Base-by-base conservation (phyloP, 2,888 invertebrate genomes). In the Synanthedon tipuliformis region DNA sequence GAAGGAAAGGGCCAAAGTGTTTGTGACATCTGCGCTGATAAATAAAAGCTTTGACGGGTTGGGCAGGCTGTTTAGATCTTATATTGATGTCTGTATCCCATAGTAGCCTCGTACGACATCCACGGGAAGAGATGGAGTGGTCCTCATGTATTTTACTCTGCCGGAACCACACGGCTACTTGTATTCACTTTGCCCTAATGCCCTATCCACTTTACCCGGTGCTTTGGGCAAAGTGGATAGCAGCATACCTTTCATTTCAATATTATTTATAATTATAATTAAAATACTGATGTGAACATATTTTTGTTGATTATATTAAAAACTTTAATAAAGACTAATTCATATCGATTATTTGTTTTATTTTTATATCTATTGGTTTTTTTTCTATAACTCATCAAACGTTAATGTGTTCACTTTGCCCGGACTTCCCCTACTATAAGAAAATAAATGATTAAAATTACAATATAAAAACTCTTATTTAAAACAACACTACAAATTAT, bases 271-370 rank as follows among this genome's bases (percentile, higher is more conserved):
- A 51, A 40, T 51, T 41, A 40, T 40, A 41, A 51, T 34, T 40
- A 51, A 51, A 40, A 15, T 51, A 41, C 16, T 41, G 51, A 40
- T 41, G 41, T 51, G 2, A 40, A 2, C 8, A 12, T 8, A 15
- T 15, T 51, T 40, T 41, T 51, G 51, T 51, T 51, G n/a, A 51
- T 51, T 51, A 40, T 51, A 41, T 51, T 51, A 51, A 51, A 40
- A 51, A 18, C 51, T 51, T 51, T 51, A 51, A 51, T 51, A 51
- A 51, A 51, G 7, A 40, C 34, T 40, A 10, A 51, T 51, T 51
- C 51, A 51, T 40, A 10, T 13, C 11, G 15, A 51, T n/a, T 51
- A 34, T 40, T 51, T 51, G 11, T 51, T 41, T 51, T 51, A 51
- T 51, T 51, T 51, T 18, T 51, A 13, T 51, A 11, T 34, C 41